A percentile compares a stretch with the other conserved stretches of the same genome.
Evolutionary conservation across 2,113 vertebrate species (phyloP).

Genomic region (Chloropsis cyanopogon): DNA sequence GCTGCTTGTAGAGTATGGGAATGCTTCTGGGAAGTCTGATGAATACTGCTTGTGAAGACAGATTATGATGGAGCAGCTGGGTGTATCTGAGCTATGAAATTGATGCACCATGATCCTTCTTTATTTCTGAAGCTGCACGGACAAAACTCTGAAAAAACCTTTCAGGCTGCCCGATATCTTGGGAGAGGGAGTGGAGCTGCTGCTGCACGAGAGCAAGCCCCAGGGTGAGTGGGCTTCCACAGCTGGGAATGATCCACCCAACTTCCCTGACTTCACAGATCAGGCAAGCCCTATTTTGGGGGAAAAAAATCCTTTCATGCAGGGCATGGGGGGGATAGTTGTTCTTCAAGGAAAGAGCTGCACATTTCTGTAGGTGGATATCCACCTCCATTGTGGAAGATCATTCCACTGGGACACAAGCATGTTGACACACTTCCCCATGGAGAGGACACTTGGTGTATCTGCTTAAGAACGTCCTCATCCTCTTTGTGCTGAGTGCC

Average conservation of each 20-base stretch:
- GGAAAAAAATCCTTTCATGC: fast-evolving
- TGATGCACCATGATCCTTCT: not conserved
- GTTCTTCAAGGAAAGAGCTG: not conserved
- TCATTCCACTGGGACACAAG: not conserved
- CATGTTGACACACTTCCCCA: not conserved
- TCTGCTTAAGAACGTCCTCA: not conserved
- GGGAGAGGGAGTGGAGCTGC: not conserved
- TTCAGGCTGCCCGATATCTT: not conserved
- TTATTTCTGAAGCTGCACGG: not conserved
- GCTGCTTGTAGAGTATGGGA: not conserved
- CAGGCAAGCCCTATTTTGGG: not conserved
- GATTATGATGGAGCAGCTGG: not conserved
- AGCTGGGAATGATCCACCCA: not conserved
- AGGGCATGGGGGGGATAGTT: fast-evolving
- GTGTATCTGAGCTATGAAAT: not conserved
- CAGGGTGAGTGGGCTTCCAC: not conserved
- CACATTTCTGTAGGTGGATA: not conserved
- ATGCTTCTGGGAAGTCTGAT: not conserved
- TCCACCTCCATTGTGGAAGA: not conserved
- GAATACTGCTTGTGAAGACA: not conserved
- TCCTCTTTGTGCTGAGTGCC: not conserved
- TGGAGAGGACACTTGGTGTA: not conserved
- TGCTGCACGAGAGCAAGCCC: not conserved
- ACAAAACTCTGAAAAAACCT: not conserved
- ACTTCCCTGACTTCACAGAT: not conserved